phyloP scores from a whole-genome alignment of 2,888 invertebrate genomes.

The Microctonus hyperodae region DNA sequence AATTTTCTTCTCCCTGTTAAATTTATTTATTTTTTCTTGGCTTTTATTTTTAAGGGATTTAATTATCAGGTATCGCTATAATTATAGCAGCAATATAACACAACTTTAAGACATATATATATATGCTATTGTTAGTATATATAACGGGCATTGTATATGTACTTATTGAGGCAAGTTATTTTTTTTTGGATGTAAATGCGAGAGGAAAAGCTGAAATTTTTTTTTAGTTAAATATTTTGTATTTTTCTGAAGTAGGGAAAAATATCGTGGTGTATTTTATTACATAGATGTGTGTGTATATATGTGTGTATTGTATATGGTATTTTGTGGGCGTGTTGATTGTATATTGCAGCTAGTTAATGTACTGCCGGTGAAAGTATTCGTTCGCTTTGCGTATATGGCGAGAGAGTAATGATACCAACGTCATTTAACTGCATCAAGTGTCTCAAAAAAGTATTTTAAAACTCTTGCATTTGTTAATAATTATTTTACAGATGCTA shows the following conservation, averaged over 20 bases:
- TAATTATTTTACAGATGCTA: background rate
- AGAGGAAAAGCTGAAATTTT: too few relatives aligned
- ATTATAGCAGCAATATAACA: too few relatives aligned
- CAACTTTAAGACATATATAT: too few relatives aligned
- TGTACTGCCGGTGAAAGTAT: background rate
- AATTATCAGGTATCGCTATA: background rate
- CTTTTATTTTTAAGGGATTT: too few relatives aligned
- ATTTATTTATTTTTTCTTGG: background rate
- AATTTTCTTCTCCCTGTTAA: conserved; percentile 5
- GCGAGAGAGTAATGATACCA: background rate
- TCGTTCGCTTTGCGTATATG: background rate
- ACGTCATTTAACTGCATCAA: background rate
- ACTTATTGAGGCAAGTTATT: too few relatives aligned
- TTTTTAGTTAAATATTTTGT: too few relatives aligned
- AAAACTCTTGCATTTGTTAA: background rate
- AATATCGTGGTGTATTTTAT: too few relatives aligned
- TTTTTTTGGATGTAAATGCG: too few relatives aligned
- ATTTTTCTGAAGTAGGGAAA: too few relatives aligned
- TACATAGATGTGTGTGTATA: background rate
- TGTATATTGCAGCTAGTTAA: background rate
- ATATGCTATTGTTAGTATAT: too few relatives aligned
- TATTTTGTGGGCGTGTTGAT: background rate
- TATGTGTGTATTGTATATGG: too few relatives aligned
- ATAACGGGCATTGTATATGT: too few relatives aligned
- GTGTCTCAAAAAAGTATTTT: background rate